phyloP scores from a whole-genome alignment of 1,140 invertebrate species.

The Agrypnia vestita region DNA sequence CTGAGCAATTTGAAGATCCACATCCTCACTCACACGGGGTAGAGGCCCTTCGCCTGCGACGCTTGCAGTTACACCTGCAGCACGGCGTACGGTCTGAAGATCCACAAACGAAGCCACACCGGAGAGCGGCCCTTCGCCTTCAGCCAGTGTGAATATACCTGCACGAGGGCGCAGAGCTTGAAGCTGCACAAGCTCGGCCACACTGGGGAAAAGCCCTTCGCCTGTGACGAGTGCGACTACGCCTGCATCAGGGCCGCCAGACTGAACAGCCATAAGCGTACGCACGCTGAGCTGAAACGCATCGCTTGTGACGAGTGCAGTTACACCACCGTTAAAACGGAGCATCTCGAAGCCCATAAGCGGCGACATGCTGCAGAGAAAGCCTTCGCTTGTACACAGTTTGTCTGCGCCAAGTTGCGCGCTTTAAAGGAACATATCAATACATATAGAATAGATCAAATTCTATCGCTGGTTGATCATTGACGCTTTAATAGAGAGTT shows the following conservation, averaged over 20 bases:
- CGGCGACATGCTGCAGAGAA: background rate
- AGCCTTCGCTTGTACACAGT: no score
- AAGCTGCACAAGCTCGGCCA: background rate
- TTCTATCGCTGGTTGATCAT: no score
- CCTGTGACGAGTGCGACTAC: background rate
- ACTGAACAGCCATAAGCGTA: background rate
- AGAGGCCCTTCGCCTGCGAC: slow-evolving; percentile 1
- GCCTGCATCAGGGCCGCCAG: background rate
- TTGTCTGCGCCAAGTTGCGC: no score
- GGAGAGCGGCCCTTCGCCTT: slow-evolving; percentile 17
- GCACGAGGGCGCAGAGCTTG: background rate
- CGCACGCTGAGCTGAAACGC: slow-evolving; percentile 7
- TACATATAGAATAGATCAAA: no score
- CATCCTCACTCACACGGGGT: slow-evolving; percentile 10
- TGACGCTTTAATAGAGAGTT: no score
- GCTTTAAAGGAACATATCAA: no score
- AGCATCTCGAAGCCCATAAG: background rate
- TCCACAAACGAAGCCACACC: slow-evolving; percentile 7
- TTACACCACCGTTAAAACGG: background rate
- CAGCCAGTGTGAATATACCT: background rate
- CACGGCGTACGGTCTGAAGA: background rate
- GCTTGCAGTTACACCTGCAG: slow-evolving; percentile 11
- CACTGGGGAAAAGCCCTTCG: slow-evolving; percentile 1
- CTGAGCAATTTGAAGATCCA: background rate
- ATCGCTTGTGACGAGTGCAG: slow-evolving; percentile 5